Percentiles rank a stretch among this genome's conserved stretches.
Conservation (phyloP, 2,113 vertebrate genomes). For the Paradoxurus hermaphroditus region DNA sequence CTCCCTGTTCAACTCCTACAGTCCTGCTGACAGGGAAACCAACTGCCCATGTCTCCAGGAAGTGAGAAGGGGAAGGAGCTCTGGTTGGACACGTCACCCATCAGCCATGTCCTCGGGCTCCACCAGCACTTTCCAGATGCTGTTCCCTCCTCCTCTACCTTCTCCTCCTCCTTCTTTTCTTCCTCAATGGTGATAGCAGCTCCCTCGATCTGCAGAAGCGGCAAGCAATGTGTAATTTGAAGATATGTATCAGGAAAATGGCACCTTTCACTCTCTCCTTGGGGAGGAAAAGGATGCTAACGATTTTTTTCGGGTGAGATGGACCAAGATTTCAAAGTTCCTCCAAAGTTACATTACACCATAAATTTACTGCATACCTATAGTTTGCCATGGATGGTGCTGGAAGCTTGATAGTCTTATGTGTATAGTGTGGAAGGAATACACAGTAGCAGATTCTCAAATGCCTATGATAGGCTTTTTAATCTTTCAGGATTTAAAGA, state of each 20-base stretch:
- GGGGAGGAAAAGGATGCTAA: background rate
- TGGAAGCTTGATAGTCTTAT: background rate
- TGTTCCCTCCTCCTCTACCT: background rate
- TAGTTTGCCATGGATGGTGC: background rate
- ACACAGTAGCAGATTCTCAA: background rate
- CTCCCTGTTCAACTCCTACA: background rate
- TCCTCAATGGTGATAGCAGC: background rate
- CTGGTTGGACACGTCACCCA: fast-evolving
- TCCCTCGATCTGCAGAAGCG: background rate
- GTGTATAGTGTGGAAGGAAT: background rate
- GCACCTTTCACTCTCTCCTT: background rate
- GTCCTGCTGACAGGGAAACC: fast-evolving
- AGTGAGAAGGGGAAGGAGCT: background rate
- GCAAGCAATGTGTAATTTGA: background rate
- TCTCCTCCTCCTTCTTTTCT: fast-evolving
- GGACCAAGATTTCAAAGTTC: background rate
- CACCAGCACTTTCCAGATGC: fast-evolving
- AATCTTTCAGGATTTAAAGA: background rate
- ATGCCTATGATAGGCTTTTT: too few species aligned
- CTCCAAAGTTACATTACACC: background rate
- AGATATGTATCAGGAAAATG: background rate
- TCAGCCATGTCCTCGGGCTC: fast-evolving
- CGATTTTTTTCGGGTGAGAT: background rate
- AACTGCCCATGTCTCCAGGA: too few species aligned
- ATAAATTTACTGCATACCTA: background rate